Percentiles rank a stretch among this genome's conserved stretches.
These are phyloP conservation scores for Cryptophagus acutangulus DNA, from an alignment of 2,888 invertebrate genomes.

Conservation along the genomic window DNA sequence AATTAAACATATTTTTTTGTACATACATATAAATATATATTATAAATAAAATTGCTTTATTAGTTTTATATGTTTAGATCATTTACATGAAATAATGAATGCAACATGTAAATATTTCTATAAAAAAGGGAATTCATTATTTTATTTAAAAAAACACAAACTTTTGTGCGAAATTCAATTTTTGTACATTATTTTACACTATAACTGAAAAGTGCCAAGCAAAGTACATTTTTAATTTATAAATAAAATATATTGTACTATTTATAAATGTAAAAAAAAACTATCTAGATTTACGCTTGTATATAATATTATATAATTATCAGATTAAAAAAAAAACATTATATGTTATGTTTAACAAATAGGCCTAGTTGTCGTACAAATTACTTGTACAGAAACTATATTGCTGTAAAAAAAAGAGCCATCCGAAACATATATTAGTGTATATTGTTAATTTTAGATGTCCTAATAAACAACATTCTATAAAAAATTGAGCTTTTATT, in stretches of 20 bases:
- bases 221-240: conserved; percentile 22
- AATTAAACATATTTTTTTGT: no score
- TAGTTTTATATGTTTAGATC: conserved; percentile 18
- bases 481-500: conserved; percentile 21
- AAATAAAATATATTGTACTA: conserved; percentile 26
- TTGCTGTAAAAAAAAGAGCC: conserved; percentile 39
- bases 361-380: conserved; percentile 33
- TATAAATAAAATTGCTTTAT: conserved; percentile 7
- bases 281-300: conserved; percentile 8
- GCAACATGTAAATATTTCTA: conserved; percentile 11
- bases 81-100: conserved; percentile 16
- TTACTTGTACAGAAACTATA: conserved; percentile 35
- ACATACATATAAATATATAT: background rate
- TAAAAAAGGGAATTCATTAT: conserved; percentile 10
- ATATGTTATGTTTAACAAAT: conserved; percentile 18
- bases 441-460: conserved; percentile 47
- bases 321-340: conserved; percentile 8
- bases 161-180: conserved; percentile 3
- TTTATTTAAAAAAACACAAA: conserved; percentile 13
- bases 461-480: conserved; percentile 44
- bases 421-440: conserved; percentile 40
- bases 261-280: conserved; percentile 35
- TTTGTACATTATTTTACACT: background rate
- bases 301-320: conserved; percentile 7
- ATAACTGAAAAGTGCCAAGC: conserved; percentile 28